Evolutionary conservation across 2,113 vertebrate species (phyloP).

Genomic region (Aleadryas rufinucha): DNA sequence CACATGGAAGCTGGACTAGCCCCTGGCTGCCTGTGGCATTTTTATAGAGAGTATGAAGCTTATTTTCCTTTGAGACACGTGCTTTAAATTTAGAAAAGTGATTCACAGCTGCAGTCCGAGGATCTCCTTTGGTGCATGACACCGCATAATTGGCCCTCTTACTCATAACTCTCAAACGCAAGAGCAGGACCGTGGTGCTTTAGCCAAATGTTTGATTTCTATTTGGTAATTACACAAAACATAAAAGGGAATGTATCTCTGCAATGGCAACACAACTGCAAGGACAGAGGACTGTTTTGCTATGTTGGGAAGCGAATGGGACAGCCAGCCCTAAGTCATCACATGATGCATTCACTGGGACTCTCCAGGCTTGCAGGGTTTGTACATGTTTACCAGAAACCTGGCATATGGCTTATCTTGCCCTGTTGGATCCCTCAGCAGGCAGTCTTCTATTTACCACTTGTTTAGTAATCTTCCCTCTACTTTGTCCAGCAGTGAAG

Average conservation of each 20-base stretch:
- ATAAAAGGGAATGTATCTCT: neutral
- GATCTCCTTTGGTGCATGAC: neutral
- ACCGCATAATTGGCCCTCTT: neutral
- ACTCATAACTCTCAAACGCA: neutral
- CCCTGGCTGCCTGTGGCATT: neutral
- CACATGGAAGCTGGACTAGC: neutral
- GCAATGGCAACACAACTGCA: neutral
- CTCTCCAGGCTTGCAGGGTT: neutral
- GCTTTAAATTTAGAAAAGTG: constrained; percentile 24
- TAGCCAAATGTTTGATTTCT: neutral
- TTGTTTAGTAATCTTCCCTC: neutral
- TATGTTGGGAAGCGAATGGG: neutral
- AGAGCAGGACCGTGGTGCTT: neutral
- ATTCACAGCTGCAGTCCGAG: neutral
- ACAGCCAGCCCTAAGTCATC: neutral
- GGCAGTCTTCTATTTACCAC: neutral
- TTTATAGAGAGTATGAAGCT: neutral
- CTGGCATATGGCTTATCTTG: neutral
- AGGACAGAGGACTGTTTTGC: neutral
- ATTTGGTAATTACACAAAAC: neutral
- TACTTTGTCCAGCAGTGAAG: neutral
- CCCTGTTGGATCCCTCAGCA: neutral
- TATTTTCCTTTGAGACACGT: neutral
- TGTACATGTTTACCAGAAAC: neutral
- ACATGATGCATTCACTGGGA: rapidly evolving